phyloP scores from a whole-genome alignment of 2,888 invertebrate genomes.

The Erynnis tages region DNA sequence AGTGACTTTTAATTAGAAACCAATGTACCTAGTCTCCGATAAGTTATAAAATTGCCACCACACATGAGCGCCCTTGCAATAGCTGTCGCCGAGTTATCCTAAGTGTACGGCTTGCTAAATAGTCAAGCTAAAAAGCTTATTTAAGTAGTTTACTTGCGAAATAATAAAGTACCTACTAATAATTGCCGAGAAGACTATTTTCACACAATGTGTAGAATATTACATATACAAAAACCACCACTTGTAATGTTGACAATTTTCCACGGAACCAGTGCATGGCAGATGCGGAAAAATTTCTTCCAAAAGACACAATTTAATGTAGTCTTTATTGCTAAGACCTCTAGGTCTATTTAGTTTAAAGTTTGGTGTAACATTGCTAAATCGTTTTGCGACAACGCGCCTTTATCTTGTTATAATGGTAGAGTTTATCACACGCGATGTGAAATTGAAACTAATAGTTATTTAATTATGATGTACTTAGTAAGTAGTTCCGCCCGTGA shows the following conservation, averaged over 20 bases:
- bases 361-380: constrained; percentile 29
- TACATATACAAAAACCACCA: constrained; percentile 46
- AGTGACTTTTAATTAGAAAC: too few species aligned
- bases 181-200: too few species aligned
- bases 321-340: constrained; percentile 19
- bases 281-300: constrained; percentile 43
- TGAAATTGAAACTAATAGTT: constrained; percentile 1
- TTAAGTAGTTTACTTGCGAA: too few species aligned
- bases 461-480: too few species aligned
- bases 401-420: constrained; percentile 44
- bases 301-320: constrained; percentile 32
- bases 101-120: too few species aligned
- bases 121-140: too few species aligned
- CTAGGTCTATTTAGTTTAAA: constrained; percentile 29
- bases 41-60: too few species aligned
- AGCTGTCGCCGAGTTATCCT: too few species aligned
- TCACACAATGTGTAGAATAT: constrained; percentile 9
- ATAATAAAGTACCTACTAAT: too few species aligned
- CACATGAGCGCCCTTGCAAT: too few species aligned
- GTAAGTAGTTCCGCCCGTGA: too few species aligned
- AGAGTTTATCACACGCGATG: constrained; percentile 39
- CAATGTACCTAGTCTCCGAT: too few species aligned
- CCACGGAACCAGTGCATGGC: constrained; percentile 64
- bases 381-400: constrained; percentile 42
- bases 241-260: constrained; percentile 65